A percentile compares a stretch with the other conserved stretches of the same genome.
Conservation (phyloP, 2,888 invertebrate species). For the Pantelozetes paolii region DNA sequence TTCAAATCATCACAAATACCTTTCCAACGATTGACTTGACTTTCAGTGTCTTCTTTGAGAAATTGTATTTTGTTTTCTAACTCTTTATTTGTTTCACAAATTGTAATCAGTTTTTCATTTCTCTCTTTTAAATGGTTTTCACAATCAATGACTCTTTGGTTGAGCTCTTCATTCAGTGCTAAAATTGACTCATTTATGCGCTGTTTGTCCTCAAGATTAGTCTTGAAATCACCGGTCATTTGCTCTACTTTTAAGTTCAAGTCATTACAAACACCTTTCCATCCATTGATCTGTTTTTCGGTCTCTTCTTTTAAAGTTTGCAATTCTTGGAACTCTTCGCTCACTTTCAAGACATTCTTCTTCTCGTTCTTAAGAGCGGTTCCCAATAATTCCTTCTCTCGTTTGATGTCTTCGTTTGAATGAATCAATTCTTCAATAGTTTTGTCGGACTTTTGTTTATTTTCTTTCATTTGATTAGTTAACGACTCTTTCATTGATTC, state of each 20-base stretch:
- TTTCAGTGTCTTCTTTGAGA: too few relatives aligned
- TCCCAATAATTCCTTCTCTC: neutral
- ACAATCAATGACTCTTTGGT: too few relatives aligned
- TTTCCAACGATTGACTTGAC: too few relatives aligned
- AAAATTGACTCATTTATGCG: neutral
- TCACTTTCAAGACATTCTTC: neutral
- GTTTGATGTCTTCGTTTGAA: neutral
- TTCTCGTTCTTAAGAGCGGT: neutral
- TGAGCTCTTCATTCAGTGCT: too few relatives aligned
- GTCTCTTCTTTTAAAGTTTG: too few relatives aligned
- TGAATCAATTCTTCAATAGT: too few relatives aligned
- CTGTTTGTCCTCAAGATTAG: neutral
- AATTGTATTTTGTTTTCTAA: too few relatives aligned
- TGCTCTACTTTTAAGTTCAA: neutral
- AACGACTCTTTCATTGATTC: neutral
- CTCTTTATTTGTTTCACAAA: too few relatives aligned
- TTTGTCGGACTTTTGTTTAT: neutral
- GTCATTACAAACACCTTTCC: neutral
- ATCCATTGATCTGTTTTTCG: neutral
- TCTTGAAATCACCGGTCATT: neutral
- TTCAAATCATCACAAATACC: too few relatives aligned
- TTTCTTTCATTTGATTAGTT: neutral
- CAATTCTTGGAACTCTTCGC: neutral
- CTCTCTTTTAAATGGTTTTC: too few relatives aligned
- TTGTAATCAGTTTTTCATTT: too few relatives aligned